These are phyloP conservation scores for Tauraco hartlaubi DNA, from an alignment of 2,797 vertebrate genomes.

Conservation along the genomic window DNA sequence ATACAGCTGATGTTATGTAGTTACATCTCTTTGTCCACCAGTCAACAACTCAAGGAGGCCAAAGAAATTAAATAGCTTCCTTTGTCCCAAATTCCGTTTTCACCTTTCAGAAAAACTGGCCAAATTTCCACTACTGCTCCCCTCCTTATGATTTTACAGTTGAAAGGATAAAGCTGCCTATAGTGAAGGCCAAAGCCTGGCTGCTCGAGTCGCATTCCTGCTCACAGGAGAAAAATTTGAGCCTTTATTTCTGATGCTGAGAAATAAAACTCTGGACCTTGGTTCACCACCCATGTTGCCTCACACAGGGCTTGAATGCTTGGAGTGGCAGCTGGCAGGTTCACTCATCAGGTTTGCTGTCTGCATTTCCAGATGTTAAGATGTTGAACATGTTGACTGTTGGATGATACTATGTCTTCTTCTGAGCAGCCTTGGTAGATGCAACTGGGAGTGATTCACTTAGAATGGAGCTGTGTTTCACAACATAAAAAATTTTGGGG, in stretches of 20 bases:
- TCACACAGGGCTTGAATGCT: background rate
- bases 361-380: background rate
- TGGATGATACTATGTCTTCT: background rate
- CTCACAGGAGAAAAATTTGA: background rate
- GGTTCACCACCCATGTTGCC: accelerated
- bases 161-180: background rate
- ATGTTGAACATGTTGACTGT: background rate
- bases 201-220: background rate
- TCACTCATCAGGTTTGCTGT: background rate
- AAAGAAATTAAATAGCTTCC: background rate
- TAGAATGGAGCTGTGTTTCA: background rate
- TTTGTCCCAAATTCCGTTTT: background rate
- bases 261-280: background rate
- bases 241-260: background rate
- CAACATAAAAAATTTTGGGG: background rate
- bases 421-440: background rate
- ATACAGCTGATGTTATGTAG: background rate
- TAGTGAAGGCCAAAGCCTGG: background rate
- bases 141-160: background rate
- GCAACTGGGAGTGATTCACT: background rate
- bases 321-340: background rate
- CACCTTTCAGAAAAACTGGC: background rate
- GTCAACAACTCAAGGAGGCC: background rate
- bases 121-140: background rate
- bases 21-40: background rate